These are phyloP conservation scores for Hermatobates lingyangjiaoensis DNA, from an alignment of 1,140 invertebrate genomes.

Conservation along the genomic window DNA sequence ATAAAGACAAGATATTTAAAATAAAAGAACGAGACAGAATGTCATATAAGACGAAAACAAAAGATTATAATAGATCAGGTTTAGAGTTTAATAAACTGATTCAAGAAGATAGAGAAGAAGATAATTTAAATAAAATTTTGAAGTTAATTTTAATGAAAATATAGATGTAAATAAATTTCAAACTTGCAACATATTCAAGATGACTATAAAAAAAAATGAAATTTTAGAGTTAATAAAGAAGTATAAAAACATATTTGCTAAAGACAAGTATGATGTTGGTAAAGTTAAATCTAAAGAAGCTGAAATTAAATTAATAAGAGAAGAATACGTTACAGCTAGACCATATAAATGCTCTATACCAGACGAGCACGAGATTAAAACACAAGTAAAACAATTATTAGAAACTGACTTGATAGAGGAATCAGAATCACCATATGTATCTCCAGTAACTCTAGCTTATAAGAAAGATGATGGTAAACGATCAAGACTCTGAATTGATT, in stretches of 20 bases:
- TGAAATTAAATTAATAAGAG: constrained; percentile 6
- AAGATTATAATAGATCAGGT: neutral
- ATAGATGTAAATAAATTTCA: neutral
- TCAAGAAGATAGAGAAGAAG: constrained; percentile 19
- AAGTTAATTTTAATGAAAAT: constrained; percentile 2
- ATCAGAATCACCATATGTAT: constrained; percentile 8
- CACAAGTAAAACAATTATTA: constrained; percentile 11
- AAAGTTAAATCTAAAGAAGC: constrained; percentile 7
- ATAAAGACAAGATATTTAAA: constrained; percentile 14
- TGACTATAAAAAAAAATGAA: neutral
- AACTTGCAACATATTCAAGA: neutral
- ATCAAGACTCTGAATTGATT: constrained; percentile 14
- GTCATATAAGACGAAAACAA: neutral
- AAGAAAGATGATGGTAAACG: constrained; percentile 12
- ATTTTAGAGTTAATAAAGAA: constrained; percentile 3
- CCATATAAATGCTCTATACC: constrained; percentile 9
- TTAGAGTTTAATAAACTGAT: neutral
- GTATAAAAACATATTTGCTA: constrained; percentile 11
- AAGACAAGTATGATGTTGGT: constrained; percentile 13
- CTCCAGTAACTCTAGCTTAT: constrained; percentile 10
- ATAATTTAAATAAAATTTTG: constrained; percentile 4
- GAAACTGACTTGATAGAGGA: constrained; percentile 11
- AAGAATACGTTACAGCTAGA: constrained; percentile 5
- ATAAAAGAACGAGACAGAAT: neutral
- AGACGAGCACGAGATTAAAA: constrained; percentile 11